Conservation (phyloP, 2,888 invertebrate species). For the Drosophila pseudotakahashii region DNA sequence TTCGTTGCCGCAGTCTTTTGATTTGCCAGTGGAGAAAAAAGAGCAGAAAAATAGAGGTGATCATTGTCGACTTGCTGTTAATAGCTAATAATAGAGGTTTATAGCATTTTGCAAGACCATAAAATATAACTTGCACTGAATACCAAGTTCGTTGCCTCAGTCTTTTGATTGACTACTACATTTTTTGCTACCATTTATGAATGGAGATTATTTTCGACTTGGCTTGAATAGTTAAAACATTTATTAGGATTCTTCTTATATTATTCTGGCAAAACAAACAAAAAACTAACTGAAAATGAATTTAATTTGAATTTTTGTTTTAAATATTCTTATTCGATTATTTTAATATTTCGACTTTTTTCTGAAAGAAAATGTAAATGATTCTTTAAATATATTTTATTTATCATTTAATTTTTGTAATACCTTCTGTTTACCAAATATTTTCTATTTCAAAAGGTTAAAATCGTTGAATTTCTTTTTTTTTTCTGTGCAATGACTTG, state of each 20-base stretch:
- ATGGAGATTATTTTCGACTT: not conserved
- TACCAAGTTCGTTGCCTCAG: constrained; percentile 54
- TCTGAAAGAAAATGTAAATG: too few relatives aligned
- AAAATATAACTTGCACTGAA: not conserved
- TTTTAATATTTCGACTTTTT: too few relatives aligned
- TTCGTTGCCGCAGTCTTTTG: constrained; percentile 10
- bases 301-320: too few relatives aligned
- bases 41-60: not conserved
- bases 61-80: not conserved
- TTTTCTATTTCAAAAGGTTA: too few relatives aligned
- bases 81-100: not conserved
- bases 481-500: constrained; percentile 31
- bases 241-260: too few relatives aligned
- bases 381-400: too few relatives aligned
- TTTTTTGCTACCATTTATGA: not conserved
- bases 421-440: too few relatives aligned
- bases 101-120: not conserved
- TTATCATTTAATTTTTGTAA: too few relatives aligned
- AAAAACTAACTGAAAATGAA: too few relatives aligned
- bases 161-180: constrained; percentile 43
- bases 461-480: not conserved
- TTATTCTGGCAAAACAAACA: too few relatives aligned
- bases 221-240: not conserved
- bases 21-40: not conserved
- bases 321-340: not conserved